These are phyloP conservation scores for Scortum barcoo DNA, from an alignment of 2,113 vertebrate species.

Conservation along the genomic window DNA sequence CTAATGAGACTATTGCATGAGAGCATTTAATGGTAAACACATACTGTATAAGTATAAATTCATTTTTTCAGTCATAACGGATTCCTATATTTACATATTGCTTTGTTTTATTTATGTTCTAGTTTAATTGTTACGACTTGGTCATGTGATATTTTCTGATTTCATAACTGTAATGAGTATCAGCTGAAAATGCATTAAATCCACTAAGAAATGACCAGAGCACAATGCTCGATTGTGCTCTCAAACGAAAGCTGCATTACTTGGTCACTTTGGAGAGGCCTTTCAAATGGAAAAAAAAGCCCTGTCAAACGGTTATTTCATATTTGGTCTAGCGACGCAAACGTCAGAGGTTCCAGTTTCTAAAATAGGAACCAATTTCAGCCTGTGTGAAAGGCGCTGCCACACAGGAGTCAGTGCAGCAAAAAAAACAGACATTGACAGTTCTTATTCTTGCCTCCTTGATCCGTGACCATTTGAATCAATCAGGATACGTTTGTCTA, in stretches of 20 bases:
- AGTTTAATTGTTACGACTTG: background rate
- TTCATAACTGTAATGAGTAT: background rate
- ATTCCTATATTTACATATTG: background rate
- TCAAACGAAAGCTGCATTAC: background rate
- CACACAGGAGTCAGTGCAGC: background rate
- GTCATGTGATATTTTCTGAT: background rate
- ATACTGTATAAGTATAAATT: too few relatives aligned
- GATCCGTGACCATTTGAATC: slow-evolving; percentile 44
- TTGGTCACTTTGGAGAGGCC: background rate
- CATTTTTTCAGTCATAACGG: background rate
- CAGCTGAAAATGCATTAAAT: background rate
- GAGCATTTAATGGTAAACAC: background rate
- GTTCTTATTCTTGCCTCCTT: slow-evolving; percentile 13
- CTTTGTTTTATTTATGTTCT: background rate
- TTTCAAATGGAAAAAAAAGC: too few relatives aligned
- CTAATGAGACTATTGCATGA: background rate
- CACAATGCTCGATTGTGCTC: background rate
- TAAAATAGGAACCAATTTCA: background rate
- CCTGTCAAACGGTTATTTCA: background rate
- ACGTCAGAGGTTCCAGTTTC: background rate
- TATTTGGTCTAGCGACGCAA: background rate
- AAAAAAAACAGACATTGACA: background rate
- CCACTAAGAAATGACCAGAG: background rate
- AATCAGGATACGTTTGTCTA: slow-evolving; percentile 45
- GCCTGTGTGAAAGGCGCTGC: background rate